Evolutionary conservation across 2,888 invertebrate genomes (phyloP).

Genomic region (Folsomia candida): DNA sequence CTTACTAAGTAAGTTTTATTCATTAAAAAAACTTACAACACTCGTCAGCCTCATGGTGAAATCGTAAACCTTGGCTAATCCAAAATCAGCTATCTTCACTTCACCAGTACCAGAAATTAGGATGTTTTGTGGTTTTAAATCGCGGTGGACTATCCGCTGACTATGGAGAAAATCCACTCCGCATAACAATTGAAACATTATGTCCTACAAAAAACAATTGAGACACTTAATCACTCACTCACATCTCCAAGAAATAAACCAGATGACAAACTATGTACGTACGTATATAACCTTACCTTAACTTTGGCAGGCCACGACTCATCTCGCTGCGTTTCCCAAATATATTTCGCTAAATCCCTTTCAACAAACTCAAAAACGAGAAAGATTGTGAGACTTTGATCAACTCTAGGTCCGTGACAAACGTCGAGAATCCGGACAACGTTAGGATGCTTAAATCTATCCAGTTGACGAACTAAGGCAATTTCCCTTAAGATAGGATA

Average conservation of each 20-base stretch:
- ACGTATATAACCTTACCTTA: slow-evolving; percentile 53
- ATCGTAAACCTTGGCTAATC: slow-evolving; percentile 90
- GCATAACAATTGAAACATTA: slow-evolving; percentile 81
- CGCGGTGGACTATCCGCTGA: slow-evolving; percentile 91
- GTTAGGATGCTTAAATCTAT: slow-evolving; percentile 85
- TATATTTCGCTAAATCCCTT: slow-evolving; percentile 73
- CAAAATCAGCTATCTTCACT: slow-evolving; percentile 86
- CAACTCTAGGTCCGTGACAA: slow-evolving; percentile 73
- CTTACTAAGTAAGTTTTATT: not conserved
- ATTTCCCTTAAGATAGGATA: slow-evolving; percentile 91
- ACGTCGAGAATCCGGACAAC: slow-evolving; percentile 91
- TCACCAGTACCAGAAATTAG: slow-evolving; percentile 68
- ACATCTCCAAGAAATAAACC: not conserved
- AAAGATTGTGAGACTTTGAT: slow-evolving; percentile 74
- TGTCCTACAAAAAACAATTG: slow-evolving; percentile 60
- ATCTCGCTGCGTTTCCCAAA: slow-evolving; percentile 68
- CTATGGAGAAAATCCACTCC: slow-evolving; percentile 96
- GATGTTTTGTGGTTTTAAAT: slow-evolving; percentile 94
- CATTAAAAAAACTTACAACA: slow-evolving; percentile 66
- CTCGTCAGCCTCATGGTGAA: slow-evolving; percentile 90
- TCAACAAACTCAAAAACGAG: slow-evolving; percentile 96
- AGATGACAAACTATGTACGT: not conserved
- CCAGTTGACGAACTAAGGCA: slow-evolving; percentile 80
- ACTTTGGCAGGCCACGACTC: slow-evolving; percentile 63
- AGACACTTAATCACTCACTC: not conserved